Evolutionary conservation across 2,113 vertebrate genomes (phyloP), one percentile per base, ranked within the genome.

Genomic region (Propithecus coquereli): DNA sequence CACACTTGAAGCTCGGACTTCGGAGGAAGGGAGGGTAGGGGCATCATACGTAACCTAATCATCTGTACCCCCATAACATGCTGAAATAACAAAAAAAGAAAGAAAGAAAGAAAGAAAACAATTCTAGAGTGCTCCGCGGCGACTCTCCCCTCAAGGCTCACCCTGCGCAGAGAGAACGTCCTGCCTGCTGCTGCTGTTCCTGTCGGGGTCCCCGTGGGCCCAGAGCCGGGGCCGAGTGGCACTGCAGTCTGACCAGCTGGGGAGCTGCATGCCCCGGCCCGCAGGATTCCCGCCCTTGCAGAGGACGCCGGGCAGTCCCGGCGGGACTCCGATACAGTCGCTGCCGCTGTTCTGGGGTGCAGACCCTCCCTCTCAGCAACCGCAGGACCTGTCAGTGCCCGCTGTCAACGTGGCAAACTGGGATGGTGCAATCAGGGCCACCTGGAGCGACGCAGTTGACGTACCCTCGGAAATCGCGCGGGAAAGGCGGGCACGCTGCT

Each of bases 101-200:
- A n/a, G n/a, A n/a, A n/a, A n/a, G n/a, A n/a, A n/a, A n/a, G n/a
- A n/a, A n/a, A n/a, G n/a, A n/a, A n/a, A n/a, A 32, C 7, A 23
- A 4, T 43, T 23, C 34, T n/a, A 5, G 40, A 52, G n/a, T 0
- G 23, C n/a, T 66, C 32, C 0, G 0, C 43, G 25, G 16, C 22
- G 8, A 20, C 13, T 30, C 30, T 74, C 20, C 30, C 20, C 1
- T 34, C 1, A 2, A 68, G 25, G 17, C 52, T 37, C 18, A 34
- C 23, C 8, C 3, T 2, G 14, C 43, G 40, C 5, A 27, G 9
- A 57, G 8, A 54, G 7, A 27, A 4, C 9, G 8, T 59, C 6
- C 12, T 34, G 5, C 40, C 6, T 30, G 3, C 25, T 25, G 57
- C 9, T 17, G 8, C n/a, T 23, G 17, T 65, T 63, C 16, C 70